Base-by-base conservation (phyloP, 2,113 vertebrate genomes). In the Chunga burmeisteri region DNA sequence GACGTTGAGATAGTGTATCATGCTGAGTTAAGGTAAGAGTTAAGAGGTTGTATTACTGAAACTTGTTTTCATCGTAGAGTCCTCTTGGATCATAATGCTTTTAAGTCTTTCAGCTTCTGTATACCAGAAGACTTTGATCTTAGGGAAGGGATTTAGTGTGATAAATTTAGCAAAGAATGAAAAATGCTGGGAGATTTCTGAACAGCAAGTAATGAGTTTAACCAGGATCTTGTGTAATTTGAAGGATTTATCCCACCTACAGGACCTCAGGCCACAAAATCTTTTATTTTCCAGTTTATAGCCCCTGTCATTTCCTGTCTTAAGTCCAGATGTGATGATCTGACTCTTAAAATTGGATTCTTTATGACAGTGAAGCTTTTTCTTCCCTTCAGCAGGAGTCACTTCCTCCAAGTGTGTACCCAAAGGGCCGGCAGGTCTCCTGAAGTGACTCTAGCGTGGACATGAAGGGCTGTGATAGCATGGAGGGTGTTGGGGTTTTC, bases 121-220 rank as follows among this genome's bases (percentile, higher is more conserved):
- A 58, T 96, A 92, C 68, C 94, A 52, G 75, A 95, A 95, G 92
- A 88, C 85, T 96, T 96, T 93, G 93, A 94, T 98, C 89, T 95
- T 88, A 79, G 95, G 53, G 91, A 97, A 91, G 92, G 75, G 95
- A 97, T 97, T 98, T 97, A 96, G 62, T 85, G 92, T 94, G 97
- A 98, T 97, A 98, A 97, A 98, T 98, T 96, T 96, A 96, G 86
- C 84, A 88, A 95, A 97, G 96, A 91, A 97, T 84, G 79, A 96
- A 95, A 97, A 96, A 88, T 89, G 40, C 53, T 89, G 63, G 81
- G 73, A 96, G 88, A 92, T 72, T 93, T 94, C 71, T 90, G 93
- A 97, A 92, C 62, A 97, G 95, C 92, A 96, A 97, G 95, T 96
- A 98, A 94, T 96, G 96, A 96, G 91, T 98, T 97, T 95, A 96